Conservation (phyloP, 1,140 invertebrate genomes). For the Drosophila repletoides region DNA sequence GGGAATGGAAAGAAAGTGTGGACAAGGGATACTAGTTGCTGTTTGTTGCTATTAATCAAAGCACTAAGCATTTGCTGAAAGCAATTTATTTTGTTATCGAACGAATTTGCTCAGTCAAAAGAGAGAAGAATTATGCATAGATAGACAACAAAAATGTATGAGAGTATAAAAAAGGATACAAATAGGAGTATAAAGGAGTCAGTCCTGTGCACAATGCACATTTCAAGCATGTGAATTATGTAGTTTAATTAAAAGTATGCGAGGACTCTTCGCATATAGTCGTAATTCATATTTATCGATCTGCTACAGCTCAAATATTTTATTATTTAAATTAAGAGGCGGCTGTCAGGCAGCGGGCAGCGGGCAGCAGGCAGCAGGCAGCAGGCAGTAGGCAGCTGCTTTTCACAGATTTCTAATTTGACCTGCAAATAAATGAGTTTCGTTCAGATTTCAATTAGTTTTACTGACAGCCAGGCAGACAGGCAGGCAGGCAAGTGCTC, state of each 20-base stretch:
- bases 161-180: slow-evolving; percentile 8
- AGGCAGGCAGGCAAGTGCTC: slow-evolving; percentile 11
- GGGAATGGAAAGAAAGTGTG: slow-evolving; percentile 3
- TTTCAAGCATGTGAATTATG: not conserved
- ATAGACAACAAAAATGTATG: slow-evolving; percentile 53
- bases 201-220: slow-evolving; percentile 5
- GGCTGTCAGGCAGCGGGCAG: slow-evolving; percentile 32
- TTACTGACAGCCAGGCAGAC: too few relatives aligned
- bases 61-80: slow-evolving; percentile 74
- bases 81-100: slow-evolving; percentile 78
- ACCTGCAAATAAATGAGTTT: slow-evolving; percentile 37
- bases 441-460: slow-evolving; percentile 45
- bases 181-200: not conserved
- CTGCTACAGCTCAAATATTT: slow-evolving; percentile 39
- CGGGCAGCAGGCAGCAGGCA: slow-evolving; percentile 7
- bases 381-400: slow-evolving; percentile 12
- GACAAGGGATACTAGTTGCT: slow-evolving; percentile 40
- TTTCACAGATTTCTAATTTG: slow-evolving; percentile 18
- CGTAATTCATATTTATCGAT: slow-evolving; percentile 56
- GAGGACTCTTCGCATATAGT: not conserved
- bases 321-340: slow-evolving; percentile 54
- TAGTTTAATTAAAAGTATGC: not conserved
- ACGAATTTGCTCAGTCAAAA: slow-evolving; percentile 46
- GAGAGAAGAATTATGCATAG: not conserved
- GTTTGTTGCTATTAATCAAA: slow-evolving; percentile 67